These are phyloP conservation scores for Neoscelio sp. DNA, from an alignment of 2,888 invertebrate species.

Conservation along the genomic window DNA sequence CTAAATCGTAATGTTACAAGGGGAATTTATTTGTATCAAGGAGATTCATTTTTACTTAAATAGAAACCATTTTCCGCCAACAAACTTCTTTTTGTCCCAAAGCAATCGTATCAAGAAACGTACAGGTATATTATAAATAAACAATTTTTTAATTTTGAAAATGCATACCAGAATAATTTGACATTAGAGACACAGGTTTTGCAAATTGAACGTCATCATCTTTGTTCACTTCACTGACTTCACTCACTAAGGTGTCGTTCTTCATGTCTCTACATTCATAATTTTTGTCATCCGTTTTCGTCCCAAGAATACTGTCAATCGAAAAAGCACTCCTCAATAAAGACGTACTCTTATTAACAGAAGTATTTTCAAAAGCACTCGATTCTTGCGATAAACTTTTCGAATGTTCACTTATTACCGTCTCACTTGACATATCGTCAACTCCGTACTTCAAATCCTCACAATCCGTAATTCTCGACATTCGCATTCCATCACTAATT, in stretches of 20 bases:
- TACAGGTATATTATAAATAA: too few species aligned
- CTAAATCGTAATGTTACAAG: too few species aligned
- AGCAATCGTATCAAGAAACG: too few species aligned
- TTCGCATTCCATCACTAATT: neutral
- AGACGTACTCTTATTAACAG: slow-evolving; percentile 23
- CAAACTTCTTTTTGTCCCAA: too few species aligned
- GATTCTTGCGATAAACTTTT: slow-evolving; percentile 26
- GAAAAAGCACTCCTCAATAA: slow-evolving; percentile 77
- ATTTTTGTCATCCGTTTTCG: slow-evolving; percentile 69
- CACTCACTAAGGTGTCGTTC: slow-evolving; percentile 60
- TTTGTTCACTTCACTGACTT: slow-evolving; percentile 65
- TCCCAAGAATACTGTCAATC: slow-evolving; percentile 78
- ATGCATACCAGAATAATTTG: slow-evolving; percentile 44
- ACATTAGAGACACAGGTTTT: slow-evolving; percentile 71
- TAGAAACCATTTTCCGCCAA: too few species aligned
- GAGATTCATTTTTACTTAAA: too few species aligned
- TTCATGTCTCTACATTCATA: slow-evolving; percentile 30
- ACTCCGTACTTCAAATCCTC: slow-evolving; percentile 14
- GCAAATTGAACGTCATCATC: too few species aligned
- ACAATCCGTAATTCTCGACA: slow-evolving; percentile 11
- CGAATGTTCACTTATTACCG: slow-evolving; percentile 33
- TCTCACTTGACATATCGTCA: slow-evolving; percentile 40
- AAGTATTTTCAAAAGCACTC: slow-evolving; percentile 63
- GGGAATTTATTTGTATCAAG: too few species aligned
- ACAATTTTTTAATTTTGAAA: too few species aligned